A percentile compares a stretch with the other conserved stretches of the same genome.
Evolutionary conservation across 2,113 vertebrate genomes (phyloP).

Genomic region (Anoura caudifer): DNA sequence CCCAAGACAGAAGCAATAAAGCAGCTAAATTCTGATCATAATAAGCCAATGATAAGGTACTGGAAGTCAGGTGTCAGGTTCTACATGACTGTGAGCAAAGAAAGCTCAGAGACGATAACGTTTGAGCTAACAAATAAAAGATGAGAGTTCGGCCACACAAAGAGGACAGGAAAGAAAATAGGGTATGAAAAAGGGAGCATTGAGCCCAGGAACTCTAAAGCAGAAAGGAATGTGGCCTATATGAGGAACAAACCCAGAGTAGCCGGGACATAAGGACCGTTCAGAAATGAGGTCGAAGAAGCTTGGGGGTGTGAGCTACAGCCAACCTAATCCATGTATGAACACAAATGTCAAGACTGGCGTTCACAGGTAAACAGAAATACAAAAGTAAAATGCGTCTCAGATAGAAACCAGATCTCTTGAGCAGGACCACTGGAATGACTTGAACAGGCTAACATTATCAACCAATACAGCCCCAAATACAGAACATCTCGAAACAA

Average conservation of each 20-base stretch:
- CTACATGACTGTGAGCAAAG: background rate
- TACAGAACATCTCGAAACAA: background rate
- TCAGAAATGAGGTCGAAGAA: background rate
- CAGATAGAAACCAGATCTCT: background rate
- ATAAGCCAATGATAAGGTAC: background rate
- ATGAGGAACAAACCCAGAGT: background rate
- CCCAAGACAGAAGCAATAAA: background rate
- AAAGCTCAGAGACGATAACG: background rate
- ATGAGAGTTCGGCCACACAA: background rate
- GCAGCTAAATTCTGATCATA: background rate
- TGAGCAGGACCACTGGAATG: background rate
- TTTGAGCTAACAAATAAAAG: background rate
- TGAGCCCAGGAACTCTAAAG: background rate
- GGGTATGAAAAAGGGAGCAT: background rate
- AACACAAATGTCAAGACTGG: background rate
- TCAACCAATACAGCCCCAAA: background rate
- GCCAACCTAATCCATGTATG: background rate
- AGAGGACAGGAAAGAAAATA: background rate
- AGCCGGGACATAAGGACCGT: rapidly evolving
- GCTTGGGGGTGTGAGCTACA: background rate
- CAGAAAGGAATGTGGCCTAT: background rate
- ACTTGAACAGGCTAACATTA: background rate
- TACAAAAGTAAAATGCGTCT: background rate
- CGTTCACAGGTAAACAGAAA: background rate
- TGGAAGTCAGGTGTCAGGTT: background rate